Percentiles rank a stretch among this genome's conserved stretches.
Conservation (phyloP, 2,797 vertebrate species). For the Caiman crocodilus region DNA sequence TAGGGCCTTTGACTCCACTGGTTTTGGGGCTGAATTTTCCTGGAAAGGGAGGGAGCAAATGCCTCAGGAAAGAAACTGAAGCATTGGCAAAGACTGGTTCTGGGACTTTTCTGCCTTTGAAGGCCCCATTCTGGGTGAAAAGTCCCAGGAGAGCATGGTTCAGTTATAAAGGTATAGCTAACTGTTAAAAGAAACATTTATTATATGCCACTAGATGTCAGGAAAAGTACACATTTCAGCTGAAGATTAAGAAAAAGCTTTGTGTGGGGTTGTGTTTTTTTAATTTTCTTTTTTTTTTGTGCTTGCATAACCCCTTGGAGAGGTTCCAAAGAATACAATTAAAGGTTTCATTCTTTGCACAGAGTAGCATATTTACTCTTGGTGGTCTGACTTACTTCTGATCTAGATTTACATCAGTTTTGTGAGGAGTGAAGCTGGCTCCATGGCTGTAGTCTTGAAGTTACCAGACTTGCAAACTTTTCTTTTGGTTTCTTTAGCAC, state of each 20-base stretch:
- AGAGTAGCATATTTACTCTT: conserved; percentile 54
- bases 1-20: neutral
- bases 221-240: conserved; percentile 43
- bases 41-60: neutral
- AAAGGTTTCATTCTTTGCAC: conserved; percentile 40
- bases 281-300: neutral
- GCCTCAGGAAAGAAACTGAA: accelerated
- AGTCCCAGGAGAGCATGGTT: neutral
- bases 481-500: conserved; percentile 5
- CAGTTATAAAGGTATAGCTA: neutral
- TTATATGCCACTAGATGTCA: conserved; percentile 78
- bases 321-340: conserved; percentile 52
- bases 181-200: accelerated
- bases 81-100: neutral
- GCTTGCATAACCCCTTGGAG: conserved; percentile 49
- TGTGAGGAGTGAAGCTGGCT: neutral
- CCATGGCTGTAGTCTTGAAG: conserved; percentile 4
- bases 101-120: neutral
- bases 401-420: conserved; percentile 47
- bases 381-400: neutral
- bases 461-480: neutral
- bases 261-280: neutral
- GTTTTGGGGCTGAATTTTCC: neutral
- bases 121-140: neutral
- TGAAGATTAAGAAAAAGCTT: accelerated